Base-by-base conservation (phyloP, 2,113 vertebrate genomes). In the Nycticorax nycticorax region DNA sequence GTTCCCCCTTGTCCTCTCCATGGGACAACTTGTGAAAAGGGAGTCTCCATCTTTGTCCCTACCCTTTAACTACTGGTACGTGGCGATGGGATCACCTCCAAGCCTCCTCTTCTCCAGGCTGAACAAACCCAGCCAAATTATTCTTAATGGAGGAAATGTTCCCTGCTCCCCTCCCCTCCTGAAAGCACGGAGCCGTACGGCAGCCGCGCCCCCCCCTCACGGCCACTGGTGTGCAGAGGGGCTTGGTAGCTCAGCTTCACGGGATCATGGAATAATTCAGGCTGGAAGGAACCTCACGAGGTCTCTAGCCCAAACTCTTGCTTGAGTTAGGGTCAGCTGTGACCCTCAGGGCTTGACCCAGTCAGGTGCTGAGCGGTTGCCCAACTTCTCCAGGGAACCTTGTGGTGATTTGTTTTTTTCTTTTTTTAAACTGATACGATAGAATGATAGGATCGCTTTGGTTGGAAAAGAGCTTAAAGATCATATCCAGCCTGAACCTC, bases 111-210 rank as follows among this genome's bases (percentile, higher is more conserved):
- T 14, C 41, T 41, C 41, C 41, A 13, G 41, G 41, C 41, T 41
- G 41, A 41, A 41, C 41, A 41, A 41, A 41, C 41, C 41, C 41
- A 41, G 13, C 41, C 60, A 32, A 35, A 24, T 68, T 27, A 21
- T 74, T 45, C 75, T 12, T 18, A 27, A 27, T 1, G 8, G 12
- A 22, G 35, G 30, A 45, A 53, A n/a, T 7, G 9, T 13, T 53
- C n/a, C 23, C 30, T 35, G 14, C 39, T 68, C 53, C 47, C 23
- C 21, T 48, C 21, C 28, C 8, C 17, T 60, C 24, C 8, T 8
- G 28, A 52, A 39, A 33, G 3, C 10, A 55, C 33, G 12, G 41
- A 41, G 41, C 41, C 9, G 0, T 8, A 19, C 2, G 12, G 68
- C 47, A 55, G 64, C 64, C 39, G 0, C 1, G 57, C 22, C 71